Evolutionary conservation across 1,140 invertebrate species (phyloP), one percentile per base, ranked within the genome.

Genomic region (Drosophila lini): DNA sequence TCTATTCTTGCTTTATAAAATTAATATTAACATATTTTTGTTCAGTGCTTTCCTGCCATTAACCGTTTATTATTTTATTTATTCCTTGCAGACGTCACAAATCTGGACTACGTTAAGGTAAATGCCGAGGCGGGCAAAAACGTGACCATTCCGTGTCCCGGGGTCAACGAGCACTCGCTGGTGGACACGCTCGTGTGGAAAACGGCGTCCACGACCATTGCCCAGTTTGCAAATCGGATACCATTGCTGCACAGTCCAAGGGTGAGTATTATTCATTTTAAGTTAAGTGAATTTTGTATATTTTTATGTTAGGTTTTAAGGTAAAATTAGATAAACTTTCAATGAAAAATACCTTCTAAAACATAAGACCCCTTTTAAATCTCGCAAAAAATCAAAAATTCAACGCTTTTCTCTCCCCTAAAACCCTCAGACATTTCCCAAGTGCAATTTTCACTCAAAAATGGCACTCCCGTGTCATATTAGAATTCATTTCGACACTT

Each of bases 41-140:
- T 1, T 1, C 28, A 25, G 11, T 48, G 15, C n/a, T 31, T 40
- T 22, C 2, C 19, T 52, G 32, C 31, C 48, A 0, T 40, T 61
- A 53, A 63, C 32, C 62, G 38, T 62, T 64, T 73, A 48, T 40
- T 64, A 44, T 56, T 52, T 58, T 45, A 16, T 44, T 52, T 36
- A 71, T 67, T 63, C 31, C 38, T 84, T 91, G 55, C 82, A 92
- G 94, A 95, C 90, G 93, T 94, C 63, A 93, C 93, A 79, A 93
- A 93, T 81, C 85, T 94, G 58, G 92, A 94, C 70, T 91, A 94
- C 61, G 92, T 94, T 62, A 94, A 93, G 55, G 92, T 95, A 42
- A 92, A 94, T 67, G 94, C 94, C 19, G 94, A 95, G 76, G 94
- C 95, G n/a, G 95, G 95, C 47, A 93, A 94, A 63, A 95, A 95